Evolutionary conservation across 2,113 vertebrate species (phyloP).

Genomic region (Turdus rufiventris): DNA sequence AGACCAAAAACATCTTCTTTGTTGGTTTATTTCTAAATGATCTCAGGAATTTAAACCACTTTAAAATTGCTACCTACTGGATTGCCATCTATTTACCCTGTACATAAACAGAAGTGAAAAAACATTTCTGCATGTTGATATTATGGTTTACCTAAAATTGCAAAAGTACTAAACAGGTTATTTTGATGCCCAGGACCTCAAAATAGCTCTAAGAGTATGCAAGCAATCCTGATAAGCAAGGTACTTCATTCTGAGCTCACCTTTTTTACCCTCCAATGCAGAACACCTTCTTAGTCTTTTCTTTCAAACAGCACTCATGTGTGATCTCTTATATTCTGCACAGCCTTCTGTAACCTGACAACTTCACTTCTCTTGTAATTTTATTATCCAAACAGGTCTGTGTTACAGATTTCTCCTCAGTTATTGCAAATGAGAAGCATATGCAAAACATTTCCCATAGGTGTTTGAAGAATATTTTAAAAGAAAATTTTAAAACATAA

Average conservation of each 20-base stretch:
- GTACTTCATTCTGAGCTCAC: background rate
- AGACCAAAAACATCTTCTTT: background rate
- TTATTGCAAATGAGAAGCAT: background rate
- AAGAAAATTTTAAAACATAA: background rate
- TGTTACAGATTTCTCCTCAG: background rate
- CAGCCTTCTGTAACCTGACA: background rate
- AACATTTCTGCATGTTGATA: background rate
- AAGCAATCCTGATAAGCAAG: background rate
- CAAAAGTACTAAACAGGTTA: background rate
- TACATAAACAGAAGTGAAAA: background rate
- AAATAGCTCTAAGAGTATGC: background rate
- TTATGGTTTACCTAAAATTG: background rate
- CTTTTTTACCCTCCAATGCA: background rate
- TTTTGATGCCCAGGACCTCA: background rate
- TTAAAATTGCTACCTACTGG: background rate
- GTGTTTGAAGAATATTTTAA: background rate
- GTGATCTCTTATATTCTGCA: background rate
- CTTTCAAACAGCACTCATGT: background rate
- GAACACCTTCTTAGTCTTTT: background rate
- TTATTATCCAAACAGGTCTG: background rate
- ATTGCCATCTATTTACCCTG: background rate
- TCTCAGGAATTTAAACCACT: background rate
- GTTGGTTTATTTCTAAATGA: background rate
- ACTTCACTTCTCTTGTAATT: background rate
- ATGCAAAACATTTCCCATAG: background rate